phyloP scores from a whole-genome alignment of 2,888 invertebrate species.

The Mesorhabditis belari region DNA sequence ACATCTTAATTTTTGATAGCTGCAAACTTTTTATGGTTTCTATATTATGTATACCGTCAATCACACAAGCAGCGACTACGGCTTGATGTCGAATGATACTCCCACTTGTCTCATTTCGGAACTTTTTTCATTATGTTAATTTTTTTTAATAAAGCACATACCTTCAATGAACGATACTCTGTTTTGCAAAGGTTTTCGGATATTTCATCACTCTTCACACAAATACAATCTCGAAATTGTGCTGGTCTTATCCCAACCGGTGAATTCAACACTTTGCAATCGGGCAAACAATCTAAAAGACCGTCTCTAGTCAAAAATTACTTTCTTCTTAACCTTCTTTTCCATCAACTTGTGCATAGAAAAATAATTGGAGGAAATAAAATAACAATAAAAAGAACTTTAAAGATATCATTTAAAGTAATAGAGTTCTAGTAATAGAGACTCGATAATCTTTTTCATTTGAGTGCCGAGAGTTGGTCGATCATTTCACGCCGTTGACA shows the following conservation, averaged over 20 bases:
- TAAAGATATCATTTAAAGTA: no score
- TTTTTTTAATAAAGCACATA: background rate
- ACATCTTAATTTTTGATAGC: no score
- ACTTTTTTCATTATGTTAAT: background rate
- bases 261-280: background rate
- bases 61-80: background rate
- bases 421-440: no score
- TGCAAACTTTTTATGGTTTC: background rate
- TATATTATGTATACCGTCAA: no score
- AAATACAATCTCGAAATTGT: background rate
- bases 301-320: no score
- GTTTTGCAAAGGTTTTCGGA: background rate
- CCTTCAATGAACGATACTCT: background rate
- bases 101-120: background rate
- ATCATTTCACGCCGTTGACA: no score
- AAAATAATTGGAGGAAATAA: background rate
- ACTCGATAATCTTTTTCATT: no score
- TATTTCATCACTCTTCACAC: background rate
- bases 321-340: no score
- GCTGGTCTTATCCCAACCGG: background rate
- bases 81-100: background rate
- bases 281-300: background rate
- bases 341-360: no score
- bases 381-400: no score
- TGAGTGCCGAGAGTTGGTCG: no score